Conservation (phyloP, 92 coral and sea anemone species). For the Palythoa grandiflora region DNA sequence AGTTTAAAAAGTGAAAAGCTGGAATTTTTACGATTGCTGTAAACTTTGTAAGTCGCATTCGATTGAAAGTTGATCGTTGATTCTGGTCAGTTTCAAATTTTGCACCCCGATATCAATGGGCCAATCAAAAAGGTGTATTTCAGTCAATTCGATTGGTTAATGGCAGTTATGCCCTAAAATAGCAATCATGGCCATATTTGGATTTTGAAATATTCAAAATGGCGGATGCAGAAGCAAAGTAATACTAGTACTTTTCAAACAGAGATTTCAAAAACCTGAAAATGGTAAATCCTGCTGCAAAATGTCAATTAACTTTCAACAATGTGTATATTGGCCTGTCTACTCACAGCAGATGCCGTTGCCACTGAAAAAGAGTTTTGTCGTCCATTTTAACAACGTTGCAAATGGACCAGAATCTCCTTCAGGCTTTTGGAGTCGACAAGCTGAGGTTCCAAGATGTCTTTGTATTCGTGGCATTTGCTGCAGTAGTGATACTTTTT, state of each 20-base stretch:
- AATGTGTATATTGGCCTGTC: background rate
- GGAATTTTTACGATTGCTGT: conserved; percentile 12
- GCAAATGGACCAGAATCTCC: conserved; percentile 54
- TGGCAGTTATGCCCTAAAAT: conserved; percentile 18
- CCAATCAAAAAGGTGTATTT: conserved; percentile 70
- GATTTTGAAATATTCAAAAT: conserved; percentile 64
- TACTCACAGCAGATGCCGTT: background rate
- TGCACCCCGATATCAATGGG: conserved; percentile 51
- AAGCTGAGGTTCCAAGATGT: conserved; percentile 84
- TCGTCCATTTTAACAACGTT: background rate
- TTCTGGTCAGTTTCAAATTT: conserved; percentile 60
- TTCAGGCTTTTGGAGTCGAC: conserved; percentile 52
- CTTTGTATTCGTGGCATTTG: conserved; percentile 70
- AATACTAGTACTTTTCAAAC: background rate
- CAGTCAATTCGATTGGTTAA: conserved; percentile 67
- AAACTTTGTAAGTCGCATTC: conserved; percentile 9
- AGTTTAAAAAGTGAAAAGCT: background rate
- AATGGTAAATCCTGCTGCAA: background rate
- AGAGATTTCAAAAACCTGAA: background rate
- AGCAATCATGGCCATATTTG: conserved; percentile 72
- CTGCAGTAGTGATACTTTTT: conserved; percentile 84
- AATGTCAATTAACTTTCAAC: background rate
- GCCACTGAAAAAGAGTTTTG: background rate
- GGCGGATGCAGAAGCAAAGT: conserved; percentile 50
- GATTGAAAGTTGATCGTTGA: conserved; percentile 53